phyloP scores from a whole-genome alignment of 2,113 vertebrate species.

The pig (Sus scrofa) region DNA sequence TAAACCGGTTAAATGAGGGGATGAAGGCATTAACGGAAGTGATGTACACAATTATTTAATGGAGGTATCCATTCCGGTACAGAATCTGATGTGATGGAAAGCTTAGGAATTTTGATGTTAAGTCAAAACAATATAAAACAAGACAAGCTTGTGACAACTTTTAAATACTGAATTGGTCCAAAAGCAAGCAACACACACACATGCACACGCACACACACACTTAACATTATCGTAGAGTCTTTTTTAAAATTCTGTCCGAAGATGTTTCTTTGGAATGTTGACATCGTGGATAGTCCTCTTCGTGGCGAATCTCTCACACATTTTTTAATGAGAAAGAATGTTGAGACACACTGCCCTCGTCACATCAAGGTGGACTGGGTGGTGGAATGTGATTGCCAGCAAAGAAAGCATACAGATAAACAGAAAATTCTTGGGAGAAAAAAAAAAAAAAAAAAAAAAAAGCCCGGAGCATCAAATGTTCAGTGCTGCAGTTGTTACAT shows the following conservation, averaged over 20 bases:
- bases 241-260: not conserved
- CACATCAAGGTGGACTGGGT: conserved; percentile 52
- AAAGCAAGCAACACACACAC: not conserved
- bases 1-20: not conserved
- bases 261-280: conserved; percentile 58
- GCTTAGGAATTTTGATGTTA: not conserved
- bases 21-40: not conserved
- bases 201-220: rapidly evolving
- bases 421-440: conserved; percentile 60
- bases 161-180: not conserved
- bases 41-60: not conserved
- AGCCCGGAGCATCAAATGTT: conserved; percentile 76
- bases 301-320: conserved; percentile 37
- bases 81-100: not conserved
- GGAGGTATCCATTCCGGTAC: not conserved
- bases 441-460: conserved; percentile 37
- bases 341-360: not conserved
- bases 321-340: conserved; percentile 47
- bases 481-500: conserved; percentile 78
- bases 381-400: conserved; percentile 59
- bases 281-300: not conserved
- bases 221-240: not conserved
- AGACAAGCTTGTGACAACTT: not conserved
- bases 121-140: not conserved
- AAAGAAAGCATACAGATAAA: conserved; percentile 66